Evolutionary conservation across 2,888 invertebrate species (phyloP).

Genomic region (Graphium colonna): DNA sequence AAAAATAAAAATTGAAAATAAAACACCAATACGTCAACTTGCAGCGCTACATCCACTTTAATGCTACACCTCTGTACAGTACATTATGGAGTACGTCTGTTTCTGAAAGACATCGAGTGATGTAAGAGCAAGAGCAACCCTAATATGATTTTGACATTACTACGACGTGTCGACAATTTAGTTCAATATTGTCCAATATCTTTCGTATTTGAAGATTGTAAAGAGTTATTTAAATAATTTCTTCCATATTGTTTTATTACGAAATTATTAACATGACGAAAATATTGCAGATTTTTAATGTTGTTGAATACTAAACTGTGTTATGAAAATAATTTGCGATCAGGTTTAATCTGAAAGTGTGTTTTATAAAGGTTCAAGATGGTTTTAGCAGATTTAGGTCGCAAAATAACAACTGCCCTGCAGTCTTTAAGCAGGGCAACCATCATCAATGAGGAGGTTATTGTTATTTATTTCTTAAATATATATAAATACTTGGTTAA

Average conservation of each 20-base stretch:
- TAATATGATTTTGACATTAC: constrained; percentile 6
- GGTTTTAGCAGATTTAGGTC: constrained; percentile 99
- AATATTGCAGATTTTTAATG: constrained; percentile 10
- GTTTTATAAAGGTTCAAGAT: constrained; percentile 79
- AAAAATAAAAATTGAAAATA: too few species aligned
- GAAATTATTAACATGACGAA: constrained; percentile 13
- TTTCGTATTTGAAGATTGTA: constrained; percentile 1
- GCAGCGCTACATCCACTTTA: too few species aligned
- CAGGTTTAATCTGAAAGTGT: constrained; percentile 10
- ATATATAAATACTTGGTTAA: not conserved
- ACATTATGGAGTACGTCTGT: too few species aligned
- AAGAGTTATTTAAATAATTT: not conserved
- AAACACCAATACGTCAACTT: too few species aligned
- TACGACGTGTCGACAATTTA: constrained; percentile 22
- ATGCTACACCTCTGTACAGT: too few species aligned
- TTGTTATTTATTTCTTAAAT: constrained; percentile 23
- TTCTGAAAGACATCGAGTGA: too few species aligned
- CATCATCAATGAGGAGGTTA: constrained; percentile 98
- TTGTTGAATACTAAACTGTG: not conserved
- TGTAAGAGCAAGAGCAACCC: too few species aligned
- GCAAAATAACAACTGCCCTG: constrained; percentile 99
- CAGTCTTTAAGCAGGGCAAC: constrained; percentile 98
- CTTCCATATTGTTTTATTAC: not conserved
- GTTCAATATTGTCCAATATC: constrained; percentile 18
- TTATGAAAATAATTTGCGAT: not conserved